phyloP scores from a whole-genome alignment of 2,797 vertebrate genomes.

The Rhadinocentrus ornatus region DNA sequence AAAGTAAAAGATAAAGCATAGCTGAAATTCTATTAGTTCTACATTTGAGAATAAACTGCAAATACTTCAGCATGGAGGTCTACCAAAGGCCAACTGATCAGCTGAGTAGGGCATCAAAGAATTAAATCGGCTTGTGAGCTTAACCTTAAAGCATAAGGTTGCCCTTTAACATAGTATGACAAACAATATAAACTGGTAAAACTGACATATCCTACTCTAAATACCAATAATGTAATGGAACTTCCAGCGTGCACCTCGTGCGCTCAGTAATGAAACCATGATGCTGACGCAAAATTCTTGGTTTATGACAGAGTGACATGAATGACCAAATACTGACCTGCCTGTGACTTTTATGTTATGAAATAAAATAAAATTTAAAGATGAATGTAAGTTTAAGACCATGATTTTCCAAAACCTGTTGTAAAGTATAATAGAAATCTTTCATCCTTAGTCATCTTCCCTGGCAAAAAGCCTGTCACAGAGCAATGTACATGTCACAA shows the following conservation, averaged over 20 bases:
- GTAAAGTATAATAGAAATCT: slow-evolving; percentile 15
- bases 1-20: slow-evolving; percentile 14
- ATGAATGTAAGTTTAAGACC: neutral
- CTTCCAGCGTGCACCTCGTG: neutral
- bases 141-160: slow-evolving; percentile 47
- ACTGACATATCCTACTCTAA: neutral
- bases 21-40: neutral
- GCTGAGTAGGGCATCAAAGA: slow-evolving; percentile 57
- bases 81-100: slow-evolving; percentile 56
- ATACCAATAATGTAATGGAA: slow-evolving; percentile 18
- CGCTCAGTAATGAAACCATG: neutral
- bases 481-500: slow-evolving; percentile 52
- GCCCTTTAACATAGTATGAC: slow-evolving; percentile 6
- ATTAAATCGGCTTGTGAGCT: slow-evolving; percentile 66
- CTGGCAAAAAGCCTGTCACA: slow-evolving; percentile 44
- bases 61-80: slow-evolving; percentile 28
- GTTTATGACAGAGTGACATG: neutral
- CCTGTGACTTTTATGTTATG: neutral
- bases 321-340: neutral
- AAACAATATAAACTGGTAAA: slow-evolving; percentile 7
- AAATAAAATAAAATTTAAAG: neutral
- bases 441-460: slow-evolving; percentile 46
- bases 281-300: neutral
- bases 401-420: neutral
- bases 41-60: slow-evolving; percentile 1